phyloP scores from a whole-genome alignment of 2,113 vertebrate species.

The Pteruthius melanotis region DNA sequence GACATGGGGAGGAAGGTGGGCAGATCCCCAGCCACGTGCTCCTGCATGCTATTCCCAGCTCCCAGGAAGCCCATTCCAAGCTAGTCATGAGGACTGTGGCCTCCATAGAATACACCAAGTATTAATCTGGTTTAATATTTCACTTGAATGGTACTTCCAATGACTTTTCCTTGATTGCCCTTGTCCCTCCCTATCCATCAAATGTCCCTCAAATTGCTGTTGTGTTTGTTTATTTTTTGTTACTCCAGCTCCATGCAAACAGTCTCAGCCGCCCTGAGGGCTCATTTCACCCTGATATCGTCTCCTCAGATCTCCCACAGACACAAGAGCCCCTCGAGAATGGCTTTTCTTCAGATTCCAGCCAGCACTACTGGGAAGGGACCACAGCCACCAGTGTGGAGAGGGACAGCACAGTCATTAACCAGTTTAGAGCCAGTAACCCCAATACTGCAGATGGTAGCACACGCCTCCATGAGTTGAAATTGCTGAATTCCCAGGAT shows the following conservation, averaged over 20 bases:
- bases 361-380: fast-evolving
- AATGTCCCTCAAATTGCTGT: neutral
- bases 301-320: neutral
- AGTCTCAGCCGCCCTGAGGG: neutral
- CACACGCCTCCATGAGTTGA: neutral
- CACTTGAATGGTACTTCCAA: neutral
- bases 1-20: fast-evolving
- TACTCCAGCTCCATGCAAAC: neutral
- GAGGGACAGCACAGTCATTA: neutral
- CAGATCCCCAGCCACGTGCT: neutral
- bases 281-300: neutral
- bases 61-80: neutral
- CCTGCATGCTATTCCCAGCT: neutral
- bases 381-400: fast-evolving
- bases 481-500: neutral
- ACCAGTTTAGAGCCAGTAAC: neutral
- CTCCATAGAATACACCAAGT: neutral
- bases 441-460: fast-evolving
- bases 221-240: neutral
- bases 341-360: neutral
- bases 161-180: neutral
- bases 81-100: fast-evolving
- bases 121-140: neutral
- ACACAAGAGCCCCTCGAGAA: fast-evolving
- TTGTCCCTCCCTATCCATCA: neutral